Conservation (phyloP, 1,140 invertebrate species). For the Stegodyphus mimosarum region DNA sequence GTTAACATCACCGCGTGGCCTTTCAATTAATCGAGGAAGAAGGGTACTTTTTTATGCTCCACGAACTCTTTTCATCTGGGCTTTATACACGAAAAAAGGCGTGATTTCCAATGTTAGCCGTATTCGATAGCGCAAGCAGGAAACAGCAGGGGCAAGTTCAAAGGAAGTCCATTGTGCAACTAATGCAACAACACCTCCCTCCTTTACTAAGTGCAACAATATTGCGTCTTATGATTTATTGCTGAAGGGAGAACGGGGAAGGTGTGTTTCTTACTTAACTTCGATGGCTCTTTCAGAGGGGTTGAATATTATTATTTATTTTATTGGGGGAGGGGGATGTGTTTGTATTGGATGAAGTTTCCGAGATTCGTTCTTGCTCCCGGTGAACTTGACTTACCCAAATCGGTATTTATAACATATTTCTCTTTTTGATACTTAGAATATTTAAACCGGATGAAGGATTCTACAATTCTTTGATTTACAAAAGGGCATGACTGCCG, state of each 20-base stretch:
- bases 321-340: background rate
- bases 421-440: too few species aligned
- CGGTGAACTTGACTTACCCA: too few species aligned
- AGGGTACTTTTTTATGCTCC: too few species aligned
- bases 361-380: too few species aligned
- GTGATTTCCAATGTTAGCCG: background rate
- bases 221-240: background rate
- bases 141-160: background rate
- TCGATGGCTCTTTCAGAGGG: background rate
- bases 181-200: background rate
- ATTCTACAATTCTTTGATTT: too few species aligned
- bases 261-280: background rate
- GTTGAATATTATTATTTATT: background rate
- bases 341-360: background rate
- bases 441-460: too few species aligned
- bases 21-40: too few species aligned
- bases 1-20: too few species aligned
- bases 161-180: background rate
- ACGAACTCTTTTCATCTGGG: background rate
- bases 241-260: background rate
- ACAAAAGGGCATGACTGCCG: too few species aligned
- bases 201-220: background rate
- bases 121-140: background rate
- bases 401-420: too few species aligned
- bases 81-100: background rate